Evolutionary conservation across 2,888 invertebrate genomes (phyloP), one percentile per base, ranked within the genome.

Genomic region (Biston stratarius): DNA sequence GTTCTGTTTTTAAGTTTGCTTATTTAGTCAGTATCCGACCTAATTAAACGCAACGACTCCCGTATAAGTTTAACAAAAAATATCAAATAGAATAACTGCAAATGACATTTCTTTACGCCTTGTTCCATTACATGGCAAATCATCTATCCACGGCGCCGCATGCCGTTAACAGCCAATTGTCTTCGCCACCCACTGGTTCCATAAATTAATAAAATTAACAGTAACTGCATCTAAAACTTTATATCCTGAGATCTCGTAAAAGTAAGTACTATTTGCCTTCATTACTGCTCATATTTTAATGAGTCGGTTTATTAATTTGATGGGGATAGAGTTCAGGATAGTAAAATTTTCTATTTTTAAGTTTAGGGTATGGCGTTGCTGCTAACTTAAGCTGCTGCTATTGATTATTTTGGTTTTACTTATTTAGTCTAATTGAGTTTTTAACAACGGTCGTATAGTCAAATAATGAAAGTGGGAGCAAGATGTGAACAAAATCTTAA

Each of bases 151-250:
- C 67, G 63, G 76, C 82, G 83, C 81, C 75, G 73, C 81, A 77
- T 66, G 70, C 74, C 74, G 75, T 81, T 81, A 81, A 80, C 74
- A 80, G 83, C 78, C 84, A 86, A 86, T 88, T 90, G 84, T 81
- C 77, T 83, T 70, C 81, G 70, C 89, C 90, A 88, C 88, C 89
- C 90, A 88, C 83, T 77, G 81, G 59, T 82, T 74, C 74, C 83
- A 85, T 91, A 88, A 92, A 90, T 90, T 89, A 90, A 86, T 83
- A 81, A 82, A 85, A 88, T 90, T 88, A 89, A 85, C 78, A 77
- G 34, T 71, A 75, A 71, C 64, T 51, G 45, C 42, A 5, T 55
- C 70, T 67, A 77, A 74, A 73, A 73, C 75, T 77, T 74, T 76
- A 77, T 69, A 52, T 53, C 56, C 34, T 42, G 53, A 62, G 61